Conservation (phyloP, 1,140 invertebrate genomes). For the Dinoponera quadriceps region DNA sequence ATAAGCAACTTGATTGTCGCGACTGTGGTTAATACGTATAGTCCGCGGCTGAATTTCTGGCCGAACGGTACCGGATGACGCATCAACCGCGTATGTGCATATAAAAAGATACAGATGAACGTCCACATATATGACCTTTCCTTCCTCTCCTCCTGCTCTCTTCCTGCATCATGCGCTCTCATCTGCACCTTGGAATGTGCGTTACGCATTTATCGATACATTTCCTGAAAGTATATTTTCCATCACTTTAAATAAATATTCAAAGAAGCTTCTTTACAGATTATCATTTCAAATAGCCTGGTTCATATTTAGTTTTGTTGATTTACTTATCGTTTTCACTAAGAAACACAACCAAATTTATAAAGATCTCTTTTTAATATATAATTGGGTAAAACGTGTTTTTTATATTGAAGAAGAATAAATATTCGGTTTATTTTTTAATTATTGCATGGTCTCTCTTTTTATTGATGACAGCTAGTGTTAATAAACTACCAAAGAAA, state of each 20-base stretch:
- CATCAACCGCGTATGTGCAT: conserved; percentile 53
- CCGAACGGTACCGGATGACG: conserved; percentile 65
- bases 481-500: background rate
- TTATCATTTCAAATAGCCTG: no score
- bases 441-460: background rate
- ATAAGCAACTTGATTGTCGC: conserved; percentile 11
- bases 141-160: background rate
- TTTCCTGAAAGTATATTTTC: background rate
- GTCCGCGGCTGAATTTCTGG: background rate
- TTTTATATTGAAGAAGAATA: background rate
- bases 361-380: background rate
- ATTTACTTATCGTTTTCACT: no score
- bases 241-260: background rate
- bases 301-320: no score
- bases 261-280: background rate
- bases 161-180: conserved; percentile 51
- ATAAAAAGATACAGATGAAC: conserved; percentile 56
- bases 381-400: background rate
- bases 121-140: conserved; percentile 1
- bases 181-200: background rate
- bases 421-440: background rate
- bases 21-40: conserved; percentile 32
- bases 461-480: background rate
- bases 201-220: background rate
- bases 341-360: no score